phyloP scores from a whole-genome alignment of 2,888 invertebrate species.

The Plutella xylostella region DNA sequence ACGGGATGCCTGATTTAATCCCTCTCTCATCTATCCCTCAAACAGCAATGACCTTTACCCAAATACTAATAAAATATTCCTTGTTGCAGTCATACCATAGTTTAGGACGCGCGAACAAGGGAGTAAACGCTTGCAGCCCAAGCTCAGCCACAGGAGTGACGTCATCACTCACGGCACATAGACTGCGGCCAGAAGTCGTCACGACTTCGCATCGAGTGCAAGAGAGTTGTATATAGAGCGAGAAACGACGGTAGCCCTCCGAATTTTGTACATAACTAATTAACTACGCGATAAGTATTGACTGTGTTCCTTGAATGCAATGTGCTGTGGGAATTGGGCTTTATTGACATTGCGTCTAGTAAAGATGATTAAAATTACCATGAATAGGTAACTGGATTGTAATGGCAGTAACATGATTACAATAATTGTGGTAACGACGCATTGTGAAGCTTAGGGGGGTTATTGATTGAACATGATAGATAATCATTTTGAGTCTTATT shows the following conservation, averaged over 20 bases:
- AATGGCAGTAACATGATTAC: too few species aligned
- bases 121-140: constrained; percentile 70
- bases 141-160: constrained; percentile 70
- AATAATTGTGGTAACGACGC: too few species aligned
- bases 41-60: too few species aligned
- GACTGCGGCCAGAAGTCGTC: constrained; percentile 86
- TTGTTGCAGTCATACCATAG: constrained; percentile 82
- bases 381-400: too few species aligned
- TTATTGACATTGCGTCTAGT: too few species aligned
- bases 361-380: too few species aligned
- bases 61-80: not conserved
- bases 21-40: too few species aligned
- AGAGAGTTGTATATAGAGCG: constrained; percentile 88
- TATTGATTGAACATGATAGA: too few species aligned
- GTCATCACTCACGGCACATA: constrained; percentile 82
- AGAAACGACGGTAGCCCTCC: constrained; percentile 2
- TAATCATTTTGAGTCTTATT: too few species aligned
- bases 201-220: constrained; percentile 90
- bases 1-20: too few species aligned
- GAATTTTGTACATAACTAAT: constrained; percentile 8
- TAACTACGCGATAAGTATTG: constrained; percentile 17
- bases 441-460: too few species aligned
- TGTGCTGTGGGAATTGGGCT: too few species aligned
- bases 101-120: constrained; percentile 77
- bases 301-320: constrained; percentile 56